phyloP scores from a whole-genome alignment of 2,113 vertebrate genomes.

The zebrafish (Danio rerio) region GRCz12tu NC_133195.1:36183501-36184000 shows the following conservation, averaged over 20 bases:
- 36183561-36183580: constrained; percentile 45
- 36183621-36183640: constrained; percentile 30
- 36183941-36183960: constrained; percentile 15
- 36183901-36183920: neutral
- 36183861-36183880: constrained; percentile 48
- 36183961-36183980: neutral
- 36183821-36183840: constrained; percentile 37
- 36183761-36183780: neutral
- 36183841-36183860: constrained; percentile 48
- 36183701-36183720: constrained; percentile 11
- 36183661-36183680: neutral
- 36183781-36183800: constrained; percentile 40
- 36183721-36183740: constrained; percentile 45
- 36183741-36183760: constrained; percentile 9
- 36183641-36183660: neutral
- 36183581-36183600: constrained; percentile 16
- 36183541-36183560: constrained; percentile 27
- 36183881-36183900: constrained; percentile 49
- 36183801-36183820: constrained; percentile 55
- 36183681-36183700: constrained; percentile 25
- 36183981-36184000: neutral
- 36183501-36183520: neutral
- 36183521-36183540: neutral
- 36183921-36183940: constrained; percentile 3
- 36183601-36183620: constrained; percentile 39